Base-by-base conservation (phyloP, 2,888 invertebrate genomes). In the Melanostoma scalare region DNA sequence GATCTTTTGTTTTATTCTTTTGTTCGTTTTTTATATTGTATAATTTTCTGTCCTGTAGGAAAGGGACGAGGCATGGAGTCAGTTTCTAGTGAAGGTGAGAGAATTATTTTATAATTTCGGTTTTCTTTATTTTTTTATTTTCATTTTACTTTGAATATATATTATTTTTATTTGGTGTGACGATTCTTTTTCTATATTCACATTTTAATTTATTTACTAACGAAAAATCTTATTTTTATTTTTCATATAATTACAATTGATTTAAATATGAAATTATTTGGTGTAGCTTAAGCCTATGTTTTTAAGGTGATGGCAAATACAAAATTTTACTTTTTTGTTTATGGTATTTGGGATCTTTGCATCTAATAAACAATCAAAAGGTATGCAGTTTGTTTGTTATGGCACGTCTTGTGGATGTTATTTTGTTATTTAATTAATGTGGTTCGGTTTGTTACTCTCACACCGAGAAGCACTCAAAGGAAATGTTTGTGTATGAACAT, bases 61-160 rank as follows among this genome's bases (percentile, higher is more conserved):
- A 94, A 94, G 92, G 93, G 93, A 92, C 93, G 94, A 91, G 93
- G 94, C 90, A 93, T 94, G 90, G 94, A 94, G 92, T 93, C 94
- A 88, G 93, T 94, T 89, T 93, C 94, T 87, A 94, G 94, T 86
- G 94, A 94, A 94, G 94, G 94, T 94, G 94, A 93, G 94, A 89
- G 86, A 86, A 85, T 78, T 86, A 63, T 87, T 86, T 80, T 71
- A 72, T 77, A 79, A 75, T 78, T 68, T 40, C 52, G 73, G 55
- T 65, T 79, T 81, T 31, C n/a, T 84, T 74, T 65, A 38, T 48
- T 56, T 78, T 10, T 48, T 31, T 63, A n/a, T 71, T 71, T 53
- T 33, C 38, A 1, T 50, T 65, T 77, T 50, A 48, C 33, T 68
- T 60, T 50, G n/a, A 60, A 30, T 55, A 42, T 63, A 63, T 65